Evolutionary conservation across 2,888 invertebrate species (phyloP).

Genomic region (Thecophora atra): DNA sequence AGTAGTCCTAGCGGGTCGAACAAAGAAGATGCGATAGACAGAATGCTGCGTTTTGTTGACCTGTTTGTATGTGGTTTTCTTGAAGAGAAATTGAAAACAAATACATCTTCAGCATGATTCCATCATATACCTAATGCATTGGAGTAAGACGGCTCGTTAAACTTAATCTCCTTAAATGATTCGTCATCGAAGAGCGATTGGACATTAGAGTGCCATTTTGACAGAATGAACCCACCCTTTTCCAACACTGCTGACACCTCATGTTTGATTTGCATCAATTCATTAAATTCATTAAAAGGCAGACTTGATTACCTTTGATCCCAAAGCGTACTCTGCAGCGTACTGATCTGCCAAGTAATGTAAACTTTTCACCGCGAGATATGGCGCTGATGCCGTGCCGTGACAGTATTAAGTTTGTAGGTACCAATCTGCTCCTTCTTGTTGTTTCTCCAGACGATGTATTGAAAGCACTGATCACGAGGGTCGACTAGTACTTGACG

Average conservation of each 20-base stretch:
- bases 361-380: slow-evolving; percentile 39
- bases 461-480: slow-evolving; percentile 19
- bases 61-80: not conserved
- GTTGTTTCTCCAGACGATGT: slow-evolving; percentile 42
- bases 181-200: slow-evolving; percentile 17
- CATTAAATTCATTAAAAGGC: slow-evolving; percentile 34
- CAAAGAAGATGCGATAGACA: slow-evolving; percentile 32
- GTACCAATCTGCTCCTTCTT: slow-evolving; percentile 33
- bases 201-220: slow-evolving; percentile 30
- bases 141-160: not conserved
- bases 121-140: slow-evolving; percentile 22
- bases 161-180: slow-evolving; percentile 16
- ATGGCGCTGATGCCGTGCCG: slow-evolving; percentile 36
- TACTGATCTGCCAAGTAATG: slow-evolving; percentile 40
- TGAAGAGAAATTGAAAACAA: slow-evolving; percentile 31
- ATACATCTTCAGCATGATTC: slow-evolving; percentile 36
- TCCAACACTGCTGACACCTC: slow-evolving; percentile 10
- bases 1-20: too few species aligned
- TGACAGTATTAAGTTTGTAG: slow-evolving; percentile 41
- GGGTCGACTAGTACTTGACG: slow-evolving; percentile 23
- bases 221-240: slow-evolving; percentile 23
- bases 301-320: slow-evolving; percentile 32
- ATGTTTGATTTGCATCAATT: not conserved
- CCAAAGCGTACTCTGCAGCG: slow-evolving; percentile 33
- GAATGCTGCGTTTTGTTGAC: slow-evolving; percentile 5